Base-by-base conservation (phyloP, 2,113 vertebrate species). In the Ceratotherium simum region DNA sequence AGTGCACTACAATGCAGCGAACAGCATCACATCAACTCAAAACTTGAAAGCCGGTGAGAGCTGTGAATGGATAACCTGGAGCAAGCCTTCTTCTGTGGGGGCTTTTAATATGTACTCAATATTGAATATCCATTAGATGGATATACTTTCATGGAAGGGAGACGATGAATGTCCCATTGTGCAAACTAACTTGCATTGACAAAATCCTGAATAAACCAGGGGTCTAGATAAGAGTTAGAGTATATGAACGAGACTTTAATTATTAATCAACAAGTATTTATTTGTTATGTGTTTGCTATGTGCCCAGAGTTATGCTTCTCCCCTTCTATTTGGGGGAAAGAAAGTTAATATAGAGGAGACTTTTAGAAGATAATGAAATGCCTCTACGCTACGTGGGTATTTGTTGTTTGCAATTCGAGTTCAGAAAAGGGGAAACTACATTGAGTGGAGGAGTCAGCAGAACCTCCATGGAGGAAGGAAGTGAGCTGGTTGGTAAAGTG, bases 181-280 rank as follows among this genome's bases (percentile, higher is more conserved):
- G 78, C 12, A 46, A 54, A 62, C 23, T 39, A 60, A 90, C n/a
- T 83, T 69, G 48, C 36, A 18, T 46, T 94, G 42, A 75, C 80
- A 87, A 76, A 88, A 84, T 78, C 54, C 46, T 85, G 33, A 88
- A 84, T 67, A 46, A 89, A 78, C n/a, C 36, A 92, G 65, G 85
- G n/a, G 92, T 73, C 70, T 72, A 16, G 27, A 33, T 36, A 54
- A 62, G n/a, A 29, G 20, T 67, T 54, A 73, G 46, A 39, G 33
- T 36, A 91, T 51, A n/a, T 72, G 87, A 60, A 75, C 11, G 39
- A 36, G 29, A 21, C 27, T 90, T 78, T 65, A 25, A 39, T 21
- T 58, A 39, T 82, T 79, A 48, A 58, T 39, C 56, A 69, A 10
- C 8, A 36, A 58, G 33, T 51, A 36, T 75, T 91, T 73, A 31